Percentiles rank a stretch among this genome's conserved stretches.
phyloP scores from a whole-genome alignment of 2,888 invertebrate genomes.

The Ferrisia virgata region DNA sequence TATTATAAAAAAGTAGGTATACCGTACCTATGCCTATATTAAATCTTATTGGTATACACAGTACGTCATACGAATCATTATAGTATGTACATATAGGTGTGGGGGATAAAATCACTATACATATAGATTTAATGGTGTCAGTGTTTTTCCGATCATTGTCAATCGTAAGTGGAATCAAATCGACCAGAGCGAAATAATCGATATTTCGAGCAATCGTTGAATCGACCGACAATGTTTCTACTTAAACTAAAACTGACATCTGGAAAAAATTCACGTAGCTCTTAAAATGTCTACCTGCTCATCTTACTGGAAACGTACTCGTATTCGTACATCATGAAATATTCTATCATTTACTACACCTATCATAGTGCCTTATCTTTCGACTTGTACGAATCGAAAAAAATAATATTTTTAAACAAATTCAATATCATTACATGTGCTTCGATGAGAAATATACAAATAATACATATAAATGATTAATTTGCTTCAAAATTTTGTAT shows the following conservation, averaged over 20 bases:
- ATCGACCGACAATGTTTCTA: too few relatives aligned
- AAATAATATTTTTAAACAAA: not conserved
- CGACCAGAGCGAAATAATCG: not conserved
- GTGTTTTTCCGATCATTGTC: slow-evolving; percentile 2
- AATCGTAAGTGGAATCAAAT: not conserved
- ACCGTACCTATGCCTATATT: not conserved
- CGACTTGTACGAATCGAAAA: not conserved
- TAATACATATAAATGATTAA: not conserved
- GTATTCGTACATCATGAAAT: not conserved
- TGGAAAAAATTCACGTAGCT: too few relatives aligned
- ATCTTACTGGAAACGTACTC: not conserved
- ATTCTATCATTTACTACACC: not conserved
- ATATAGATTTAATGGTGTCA: not conserved
- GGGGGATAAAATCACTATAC: not conserved
- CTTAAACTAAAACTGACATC: too few relatives aligned
- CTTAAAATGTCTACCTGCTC: too few relatives aligned
- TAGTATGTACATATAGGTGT: not conserved
- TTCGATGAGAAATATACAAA: not conserved
- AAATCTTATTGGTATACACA: not conserved
- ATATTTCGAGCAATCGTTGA: not conserved
- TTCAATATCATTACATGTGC: not conserved
- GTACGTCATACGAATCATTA: not conserved
- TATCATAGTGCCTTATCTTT: too few relatives aligned
- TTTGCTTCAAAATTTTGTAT: not conserved
- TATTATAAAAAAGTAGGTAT: not conserved